Base-by-base conservation (phyloP, 53 echinoderm and acorn worm genomes). In the Echinarachnius parma region DNA sequence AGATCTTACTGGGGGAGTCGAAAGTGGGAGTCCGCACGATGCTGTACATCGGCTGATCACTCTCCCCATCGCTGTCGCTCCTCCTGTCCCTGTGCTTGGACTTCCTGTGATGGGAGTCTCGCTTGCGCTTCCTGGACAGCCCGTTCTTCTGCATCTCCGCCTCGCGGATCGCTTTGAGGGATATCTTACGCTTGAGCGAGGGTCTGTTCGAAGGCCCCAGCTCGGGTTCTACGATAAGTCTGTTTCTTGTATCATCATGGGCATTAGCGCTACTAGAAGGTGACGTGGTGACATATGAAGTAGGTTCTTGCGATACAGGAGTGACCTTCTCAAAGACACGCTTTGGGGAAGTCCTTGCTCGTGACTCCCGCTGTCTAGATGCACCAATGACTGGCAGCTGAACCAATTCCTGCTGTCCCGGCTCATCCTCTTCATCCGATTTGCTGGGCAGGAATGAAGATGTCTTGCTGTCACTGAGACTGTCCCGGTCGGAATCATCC, bases 21-120 rank as follows among this genome's bases (percentile, higher is more conserved):
- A 52, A 33, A 14, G 70, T 69, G n/a, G 70, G 70, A 69, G 70
- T 69, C 77, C 77, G 28, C 14, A 77, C 36, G 25, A 77, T 61
- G 47, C 61, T 60, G 35, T 61, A 77, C 61, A 46, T 34, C 9
- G 60, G 49, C 20, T 62, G 60, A 22, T 53, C 70, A 3, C 53
- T 69, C 14, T 10, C 29, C 14, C 25, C 62, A 9, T 47, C 61
- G 24, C 23, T 26, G 34, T 36, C 37, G 3, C 35, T 34, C 13
- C 35, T 69, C 47, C 46, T 62, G 26, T 66, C 33, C 53, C 36
- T 44, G 33, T 49, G 31, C 33, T 49, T 61, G 33, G 47, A 62
- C 26, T 61, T 77, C 31, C 54, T 21, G 21, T 77, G 49, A 8
- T 60, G 48, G 22, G 49, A 77, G 47, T 60, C 47, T 10, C 70